Conservation (phyloP, 30 jellyfish, hydroid and myxozoan species). For the Rhopilema esculentum region DNA sequence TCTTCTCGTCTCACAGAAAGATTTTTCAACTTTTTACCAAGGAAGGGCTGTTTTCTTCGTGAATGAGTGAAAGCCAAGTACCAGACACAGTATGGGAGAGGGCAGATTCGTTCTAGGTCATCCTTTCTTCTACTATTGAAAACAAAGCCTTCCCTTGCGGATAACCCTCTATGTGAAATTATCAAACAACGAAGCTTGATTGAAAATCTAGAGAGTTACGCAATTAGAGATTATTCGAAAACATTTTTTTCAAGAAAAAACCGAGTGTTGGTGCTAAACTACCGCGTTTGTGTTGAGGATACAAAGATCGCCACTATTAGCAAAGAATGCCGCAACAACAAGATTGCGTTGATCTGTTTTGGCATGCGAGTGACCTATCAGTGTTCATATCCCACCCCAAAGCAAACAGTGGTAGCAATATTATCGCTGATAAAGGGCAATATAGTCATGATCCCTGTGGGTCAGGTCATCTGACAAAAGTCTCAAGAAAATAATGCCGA, state of each 20-base stretch:
- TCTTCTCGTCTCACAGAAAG: no score
- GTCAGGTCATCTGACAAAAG: neutral
- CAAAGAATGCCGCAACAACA: slow-evolving; percentile 30
- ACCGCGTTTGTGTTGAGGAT: slow-evolving; percentile 13
- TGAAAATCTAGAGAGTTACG: slow-evolving; percentile 11
- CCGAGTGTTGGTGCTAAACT: neutral
- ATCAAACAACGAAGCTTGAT: slow-evolving; percentile 28
- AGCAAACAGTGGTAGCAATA: neutral
- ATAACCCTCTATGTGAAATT: slow-evolving; percentile 39
- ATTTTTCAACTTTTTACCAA: no score
- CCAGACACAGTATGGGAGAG: neutral
- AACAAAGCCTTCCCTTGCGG: slow-evolving; percentile 47
- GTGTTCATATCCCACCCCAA: neutral
- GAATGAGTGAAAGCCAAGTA: neutral
- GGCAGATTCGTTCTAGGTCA: slow-evolving; percentile 27
- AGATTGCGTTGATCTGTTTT: slow-evolving; percentile 18
- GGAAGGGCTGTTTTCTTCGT: neutral
- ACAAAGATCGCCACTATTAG: slow-evolving; percentile 8
- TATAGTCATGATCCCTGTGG: neutral
- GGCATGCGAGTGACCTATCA: slow-evolving; percentile 33
- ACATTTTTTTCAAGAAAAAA: slow-evolving; percentile 17
- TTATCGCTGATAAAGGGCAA: neutral
- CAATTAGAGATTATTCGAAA: slow-evolving; percentile 13
- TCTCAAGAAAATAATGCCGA: neutral
- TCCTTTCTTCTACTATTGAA: slow-evolving; percentile 21